Percentiles rank a stretch among this genome's conserved stretches.
Conservation (phyloP, 37 sponge, comb jelly and placozoan species). For the Chondrosia reniformis region DNA sequence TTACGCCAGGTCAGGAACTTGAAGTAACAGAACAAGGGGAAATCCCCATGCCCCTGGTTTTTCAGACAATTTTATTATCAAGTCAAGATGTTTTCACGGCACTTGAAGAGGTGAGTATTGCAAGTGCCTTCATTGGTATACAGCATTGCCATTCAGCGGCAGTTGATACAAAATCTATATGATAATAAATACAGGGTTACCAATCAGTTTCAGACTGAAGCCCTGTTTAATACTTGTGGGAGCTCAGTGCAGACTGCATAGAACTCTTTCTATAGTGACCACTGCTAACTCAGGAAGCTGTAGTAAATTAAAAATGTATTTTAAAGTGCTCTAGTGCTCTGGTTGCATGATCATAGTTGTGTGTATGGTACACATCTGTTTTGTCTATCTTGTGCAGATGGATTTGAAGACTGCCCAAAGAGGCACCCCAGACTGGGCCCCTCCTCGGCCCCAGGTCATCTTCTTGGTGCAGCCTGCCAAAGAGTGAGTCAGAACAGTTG, state of each 20-base stretch:
- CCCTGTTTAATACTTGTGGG: no score
- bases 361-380: background rate
- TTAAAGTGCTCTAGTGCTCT: no score
- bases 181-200: background rate
- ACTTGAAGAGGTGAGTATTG: constrained; percentile 7
- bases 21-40: background rate
- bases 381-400: background rate
- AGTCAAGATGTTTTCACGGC: background rate
- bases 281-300: no score
- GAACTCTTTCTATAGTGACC: no score
- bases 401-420: constrained; percentile 29
- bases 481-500: constrained; percentile 33
- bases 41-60: background rate
- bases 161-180: background rate
- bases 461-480: constrained; percentile 64
- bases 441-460: constrained; percentile 91
- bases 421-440: constrained; percentile 93
- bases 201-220: no score
- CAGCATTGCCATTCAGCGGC: background rate
- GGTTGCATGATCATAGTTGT: no score
- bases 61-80: constrained; percentile 8
- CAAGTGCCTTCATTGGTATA: background rate
- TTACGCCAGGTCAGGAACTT: background rate
- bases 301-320: no score
- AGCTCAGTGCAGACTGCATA: background rate